Percentiles rank a stretch among this genome's conserved stretches.
These are phyloP conservation scores for Chaetops frenatus DNA, from an alignment of 2,113 vertebrate genomes.

Conservation along the genomic window DNA sequence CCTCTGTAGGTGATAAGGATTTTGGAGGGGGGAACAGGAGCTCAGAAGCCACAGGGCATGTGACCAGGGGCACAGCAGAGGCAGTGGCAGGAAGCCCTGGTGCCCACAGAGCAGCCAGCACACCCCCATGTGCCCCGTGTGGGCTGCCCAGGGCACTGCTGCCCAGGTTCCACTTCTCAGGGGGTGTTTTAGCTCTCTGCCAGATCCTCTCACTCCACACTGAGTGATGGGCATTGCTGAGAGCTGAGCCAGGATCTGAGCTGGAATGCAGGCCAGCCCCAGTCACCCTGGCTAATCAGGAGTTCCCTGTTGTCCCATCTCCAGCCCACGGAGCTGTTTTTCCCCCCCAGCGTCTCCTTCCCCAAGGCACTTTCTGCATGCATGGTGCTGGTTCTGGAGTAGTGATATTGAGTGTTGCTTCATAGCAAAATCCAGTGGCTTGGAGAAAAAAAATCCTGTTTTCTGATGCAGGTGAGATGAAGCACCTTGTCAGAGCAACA, in stretches of 20 bases:
- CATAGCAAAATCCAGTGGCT: neutral
- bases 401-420: neutral
- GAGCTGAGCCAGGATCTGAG: neutral
- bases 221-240: neutral
- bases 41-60: neutral
- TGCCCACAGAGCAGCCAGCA: neutral
- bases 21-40: neutral
- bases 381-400: neutral
- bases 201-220: neutral
- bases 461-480: neutral
- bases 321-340: neutral
- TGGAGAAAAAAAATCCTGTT: neutral
- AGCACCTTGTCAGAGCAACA: neutral
- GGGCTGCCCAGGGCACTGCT: neutral
- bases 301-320: neutral
- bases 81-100: neutral
- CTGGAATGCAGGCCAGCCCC: accelerated
- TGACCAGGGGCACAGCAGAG: neutral
- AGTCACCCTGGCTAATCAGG: neutral
- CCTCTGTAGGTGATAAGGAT: constrained; percentile 12
- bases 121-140: accelerated
- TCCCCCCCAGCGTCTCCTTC: neutral
- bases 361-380: neutral
- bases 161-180: neutral
- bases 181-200: neutral